Base-by-base conservation (phyloP, 2,797 vertebrate genomes). In the Rousettus madagascariensis region DNA sequence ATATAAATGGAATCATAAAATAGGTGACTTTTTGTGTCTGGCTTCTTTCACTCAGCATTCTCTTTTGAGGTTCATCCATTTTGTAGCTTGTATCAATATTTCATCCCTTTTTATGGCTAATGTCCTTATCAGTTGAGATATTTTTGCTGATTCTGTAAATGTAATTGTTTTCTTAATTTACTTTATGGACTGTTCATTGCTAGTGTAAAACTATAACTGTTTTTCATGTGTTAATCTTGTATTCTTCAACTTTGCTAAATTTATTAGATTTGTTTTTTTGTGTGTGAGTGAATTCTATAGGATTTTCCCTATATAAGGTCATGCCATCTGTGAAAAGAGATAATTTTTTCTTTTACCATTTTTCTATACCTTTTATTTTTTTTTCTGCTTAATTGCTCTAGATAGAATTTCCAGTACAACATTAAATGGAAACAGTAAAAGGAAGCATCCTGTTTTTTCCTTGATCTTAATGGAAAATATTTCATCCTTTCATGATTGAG, bases 31-130 rank as follows among this genome's bases (percentile, higher is more conserved):
- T 90, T 77, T 86, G 2, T 93, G 30, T 53, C 69, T 33, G 43
- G 19, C 5, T 87, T 72, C 20, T 79, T 90, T 86, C 33, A 93
- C 17, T 51, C 74, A 69, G 5, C 38, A 86, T 57, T 61, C 13
- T 68, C 24, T 78, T 96, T 95, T 72, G n/a, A 92, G 30, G 1
- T 55, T 96, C 41, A 69, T 75, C 15, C 8, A 66, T 91, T 74
- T 86, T 77, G 19, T 80, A 87, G 26, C 30, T 80, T 69, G 24
- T 71, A 51, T 93, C 28, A 78, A 8, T 83, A 93, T 13, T 74
- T 77, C 11, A 90, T 85, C 83, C 11, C 33, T 86, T 86, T 94
- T 79, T 57, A 28, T 83, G 43, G 15, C 9, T 38, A 9, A 59
- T 86, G 28, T 15, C 85, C 7, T 82, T 41, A 57, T 65, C 30